Conservation (phyloP, 2,888 invertebrate species). For the Iselma pallidipennis region DNA sequence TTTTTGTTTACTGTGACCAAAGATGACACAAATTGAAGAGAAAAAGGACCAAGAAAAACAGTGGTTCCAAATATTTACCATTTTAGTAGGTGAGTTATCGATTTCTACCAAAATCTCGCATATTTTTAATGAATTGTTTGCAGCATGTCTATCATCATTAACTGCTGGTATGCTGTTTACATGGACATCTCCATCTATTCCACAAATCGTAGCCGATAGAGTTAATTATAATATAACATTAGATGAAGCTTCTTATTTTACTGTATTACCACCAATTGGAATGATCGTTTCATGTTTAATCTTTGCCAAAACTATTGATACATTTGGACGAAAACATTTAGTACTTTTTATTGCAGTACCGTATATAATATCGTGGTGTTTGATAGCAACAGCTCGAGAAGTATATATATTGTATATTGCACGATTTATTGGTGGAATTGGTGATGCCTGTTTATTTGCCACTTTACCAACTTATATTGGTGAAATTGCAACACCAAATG, state of each 20-base stretch:
- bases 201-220: conserved; percentile 41
- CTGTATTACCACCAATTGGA: conserved; percentile 42
- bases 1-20: neutral
- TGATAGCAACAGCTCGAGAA: conserved; percentile 35
- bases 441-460: conserved; percentile 39
- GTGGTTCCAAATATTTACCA: conserved; percentile 23
- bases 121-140: neutral
- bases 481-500: conserved; percentile 43
- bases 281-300: conserved; percentile 23
- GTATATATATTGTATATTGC: conserved; percentile 44
- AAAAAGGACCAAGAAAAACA: conserved; percentile 7
- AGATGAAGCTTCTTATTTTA: conserved; percentile 47
- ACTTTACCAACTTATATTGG: conserved; percentile 43
- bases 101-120: too few relatives aligned
- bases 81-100: conserved; percentile 14
- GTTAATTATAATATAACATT: conserved; percentile 41
- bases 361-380: conserved; percentile 36
- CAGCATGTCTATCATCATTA: conserved; percentile 27
- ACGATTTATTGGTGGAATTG: conserved; percentile 39
- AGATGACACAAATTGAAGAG: neutral
- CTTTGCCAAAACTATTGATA: conserved; percentile 20
- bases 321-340: conserved; percentile 35
- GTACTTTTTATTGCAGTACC: conserved; percentile 39
- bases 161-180: conserved; percentile 35
- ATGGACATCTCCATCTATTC: conserved; percentile 50